Evolutionary conservation across 2,113 vertebrate species (phyloP).

Genomic region (Herpetotheres cachinnans): DNA sequence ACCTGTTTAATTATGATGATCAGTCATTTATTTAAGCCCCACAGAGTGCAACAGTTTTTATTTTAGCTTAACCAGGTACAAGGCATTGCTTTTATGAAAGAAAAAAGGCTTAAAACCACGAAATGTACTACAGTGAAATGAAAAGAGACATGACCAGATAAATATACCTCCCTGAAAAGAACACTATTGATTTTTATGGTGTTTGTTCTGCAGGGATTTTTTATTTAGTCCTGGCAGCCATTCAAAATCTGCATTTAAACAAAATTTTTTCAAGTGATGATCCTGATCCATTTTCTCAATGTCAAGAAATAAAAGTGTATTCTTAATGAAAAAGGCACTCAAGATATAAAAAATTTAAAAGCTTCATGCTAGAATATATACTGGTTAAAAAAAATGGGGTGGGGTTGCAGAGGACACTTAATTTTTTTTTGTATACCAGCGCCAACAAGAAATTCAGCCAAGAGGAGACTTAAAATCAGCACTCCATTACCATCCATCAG

Average conservation of each 20-base stretch:
- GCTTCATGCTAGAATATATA: not conserved
- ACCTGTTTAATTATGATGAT: not conserved
- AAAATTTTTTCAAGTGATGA: conserved; percentile 27
- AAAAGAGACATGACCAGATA: conserved; percentile 19
- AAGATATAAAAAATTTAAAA: conserved; percentile 52
- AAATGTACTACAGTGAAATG: not conserved
- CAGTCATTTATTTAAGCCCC: not conserved
- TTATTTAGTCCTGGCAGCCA: conserved; percentile 13
- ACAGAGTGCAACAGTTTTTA: not conserved
- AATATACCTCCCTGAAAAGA: conserved; percentile 4
- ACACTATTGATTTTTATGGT: conserved; percentile 29
- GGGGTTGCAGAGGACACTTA: not conserved
- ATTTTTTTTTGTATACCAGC: not conserved
- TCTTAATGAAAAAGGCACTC: conserved; percentile 53
- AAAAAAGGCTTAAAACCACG: not conserved
- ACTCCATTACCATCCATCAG: not conserved
- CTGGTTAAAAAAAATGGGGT: not conserved
- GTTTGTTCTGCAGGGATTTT: conserved; percentile 41
- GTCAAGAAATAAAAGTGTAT: conserved; percentile 11
- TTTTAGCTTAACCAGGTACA: not conserved
- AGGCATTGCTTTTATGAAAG: not conserved
- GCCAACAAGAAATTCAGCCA: not conserved
- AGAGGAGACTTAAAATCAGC: not conserved
- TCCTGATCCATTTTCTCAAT: conserved; percentile 35
- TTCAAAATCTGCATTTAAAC: conserved; percentile 57